Evolutionary conservation across 2,888 invertebrate genomes (phyloP), one percentile per base, ranked within the genome.

Genomic region (Mechanitis mazaeus): DNA sequence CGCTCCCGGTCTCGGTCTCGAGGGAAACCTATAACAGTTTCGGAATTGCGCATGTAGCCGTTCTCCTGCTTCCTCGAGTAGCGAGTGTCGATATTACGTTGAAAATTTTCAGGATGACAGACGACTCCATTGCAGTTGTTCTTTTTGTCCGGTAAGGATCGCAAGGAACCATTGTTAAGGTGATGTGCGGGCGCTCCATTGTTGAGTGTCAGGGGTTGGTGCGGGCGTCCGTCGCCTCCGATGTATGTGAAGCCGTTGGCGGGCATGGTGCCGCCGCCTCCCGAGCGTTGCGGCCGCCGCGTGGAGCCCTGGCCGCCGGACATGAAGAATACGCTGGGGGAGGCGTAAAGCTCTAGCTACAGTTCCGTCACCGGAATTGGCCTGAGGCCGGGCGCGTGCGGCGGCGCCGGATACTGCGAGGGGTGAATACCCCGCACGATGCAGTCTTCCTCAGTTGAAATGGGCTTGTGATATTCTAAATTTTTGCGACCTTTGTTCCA

Each of bases 301-400:
- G 83, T 80, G 72, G 87, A 81, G 78, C 86, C 85, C 76, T 90
- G 91, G 76, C 91, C 91, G 78, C 92, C 92, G 75, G 94, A 93
- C 91, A 94, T 91, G 93, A 93, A 94, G 91, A 91, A 94, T 87
- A 92, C 94, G 93, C 91, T 94, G 91, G 93, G 94, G 91, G 95
- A 95, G 93, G 96, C 95, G 95, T 95, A 95, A 91, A 95, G 95
- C 93, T 96, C 96, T 96, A 96, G 96, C 96, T 96, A 96, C 95
- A 96, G 96, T 84, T 96, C 96, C 91, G 96, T 96, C 76, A 96
- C 96, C 72, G 96, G 96, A 78, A 96, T 95, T 31, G 95, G 95
- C 78, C 84, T 83, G 77, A 81, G 89, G 91, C 83, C 91, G 87
- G 79, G 84, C 71, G 85, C 75, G 86, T 85, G 85, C 75, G 86